Percentiles rank a stretch among this genome's conserved stretches.
Conservation (phyloP, 23 tunicate species). For the Trididemnum nubilum region DNA sequence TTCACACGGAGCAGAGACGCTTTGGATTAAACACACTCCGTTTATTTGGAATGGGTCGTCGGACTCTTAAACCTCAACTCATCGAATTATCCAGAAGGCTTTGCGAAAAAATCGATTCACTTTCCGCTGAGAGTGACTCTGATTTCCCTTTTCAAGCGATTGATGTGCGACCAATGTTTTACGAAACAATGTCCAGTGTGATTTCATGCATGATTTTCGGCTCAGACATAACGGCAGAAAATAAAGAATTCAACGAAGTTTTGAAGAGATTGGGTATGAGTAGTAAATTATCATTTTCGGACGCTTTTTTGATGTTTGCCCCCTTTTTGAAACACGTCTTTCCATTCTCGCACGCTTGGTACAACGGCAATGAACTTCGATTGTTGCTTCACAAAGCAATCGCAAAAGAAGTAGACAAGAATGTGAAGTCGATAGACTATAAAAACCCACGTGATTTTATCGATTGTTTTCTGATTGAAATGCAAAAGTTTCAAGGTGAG, state of each 20-base stretch:
- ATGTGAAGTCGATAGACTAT: conserved; percentile 29
- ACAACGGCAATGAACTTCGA: background rate
- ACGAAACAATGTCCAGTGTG: conserved; percentile 41
- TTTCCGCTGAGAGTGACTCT: background rate
- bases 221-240: conserved; percentile 1
- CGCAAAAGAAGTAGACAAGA: conserved; percentile 25
- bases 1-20: conserved; percentile 59
- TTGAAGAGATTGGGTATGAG: background rate
- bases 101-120: background rate
- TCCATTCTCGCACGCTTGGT: conserved; percentile 9
- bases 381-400: conserved; percentile 6
- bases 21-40: conserved; percentile 47
- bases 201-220: conserved; percentile 49
- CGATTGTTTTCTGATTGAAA: conserved; percentile 58
- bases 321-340: conserved; percentile 46
- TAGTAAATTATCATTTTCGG: background rate
- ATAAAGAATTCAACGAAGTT: too few relatives aligned
- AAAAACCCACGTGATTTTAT: conserved; percentile 59
- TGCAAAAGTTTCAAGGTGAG: too few relatives aligned
- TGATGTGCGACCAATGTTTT: background rate
- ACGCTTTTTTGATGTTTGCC: conserved; percentile 10
- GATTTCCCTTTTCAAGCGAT: too few relatives aligned
- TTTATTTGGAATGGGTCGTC: conserved; percentile 65
- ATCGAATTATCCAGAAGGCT: background rate
- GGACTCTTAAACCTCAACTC: conserved; percentile 36